A percentile compares a stretch with the other conserved stretches of the same genome.
phyloP scores from a whole-genome alignment of 2,113 vertebrate species.

The Centropus unirufus region DNA sequence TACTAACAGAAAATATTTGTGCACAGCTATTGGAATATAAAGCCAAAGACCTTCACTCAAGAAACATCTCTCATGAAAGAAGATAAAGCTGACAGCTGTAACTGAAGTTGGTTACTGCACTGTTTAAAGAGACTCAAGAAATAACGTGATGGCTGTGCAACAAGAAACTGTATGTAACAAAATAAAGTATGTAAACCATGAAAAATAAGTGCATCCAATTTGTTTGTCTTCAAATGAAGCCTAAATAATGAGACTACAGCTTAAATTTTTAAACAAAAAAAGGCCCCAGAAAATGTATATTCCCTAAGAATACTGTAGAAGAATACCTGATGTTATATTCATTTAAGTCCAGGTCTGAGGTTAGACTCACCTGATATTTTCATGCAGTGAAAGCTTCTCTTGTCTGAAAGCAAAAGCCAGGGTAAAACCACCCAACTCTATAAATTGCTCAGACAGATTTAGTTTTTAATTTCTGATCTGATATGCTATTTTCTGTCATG shows the following conservation, averaged over 20 bases:
- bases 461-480: constrained; percentile 52
- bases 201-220: not conserved
- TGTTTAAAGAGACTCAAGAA: not conserved
- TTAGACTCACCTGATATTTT: not conserved
- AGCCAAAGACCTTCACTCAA: not conserved
- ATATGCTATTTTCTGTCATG: not conserved
- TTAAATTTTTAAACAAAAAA: not conserved
- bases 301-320: not conserved
- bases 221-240: not conserved
- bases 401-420: not conserved
- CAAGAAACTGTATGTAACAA: not conserved
- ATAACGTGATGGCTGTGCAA: not conserved
- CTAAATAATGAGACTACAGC: not conserved
- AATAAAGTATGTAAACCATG: not conserved
- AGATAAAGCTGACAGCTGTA: not conserved
- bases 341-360: not conserved
- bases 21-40: not conserved
- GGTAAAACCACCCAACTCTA: not conserved
- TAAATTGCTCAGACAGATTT: constrained; percentile 15
- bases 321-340: not conserved
- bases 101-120: not conserved
- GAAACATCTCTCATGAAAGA: not conserved
- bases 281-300: not conserved
- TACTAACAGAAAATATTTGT: not conserved
- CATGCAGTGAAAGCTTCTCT: not conserved